Evolutionary conservation across 2,888 invertebrate genomes (phyloP).

Genomic region (Gymnoscelis rufifasciata): DNA sequence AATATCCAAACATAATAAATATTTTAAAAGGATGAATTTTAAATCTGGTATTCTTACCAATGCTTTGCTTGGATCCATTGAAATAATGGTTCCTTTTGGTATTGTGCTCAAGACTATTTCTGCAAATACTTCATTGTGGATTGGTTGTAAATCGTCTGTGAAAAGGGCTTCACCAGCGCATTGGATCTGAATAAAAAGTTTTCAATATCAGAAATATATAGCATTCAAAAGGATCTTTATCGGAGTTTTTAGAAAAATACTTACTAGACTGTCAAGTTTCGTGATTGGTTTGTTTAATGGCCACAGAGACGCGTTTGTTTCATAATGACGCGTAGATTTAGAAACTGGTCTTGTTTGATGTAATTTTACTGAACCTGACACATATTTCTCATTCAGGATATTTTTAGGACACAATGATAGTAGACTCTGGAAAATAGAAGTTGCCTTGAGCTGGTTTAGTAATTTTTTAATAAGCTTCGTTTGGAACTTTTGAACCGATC

Average conservation of each 20-base stretch:
- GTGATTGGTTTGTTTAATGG: slow-evolving; percentile 82
- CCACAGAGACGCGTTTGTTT: slow-evolving; percentile 79
- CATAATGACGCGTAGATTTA: slow-evolving; percentile 77
- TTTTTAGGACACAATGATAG: slow-evolving; percentile 68
- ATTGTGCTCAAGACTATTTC: slow-evolving; percentile 81
- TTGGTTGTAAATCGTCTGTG: slow-evolving; percentile 79
- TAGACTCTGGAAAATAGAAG: slow-evolving; percentile 58
- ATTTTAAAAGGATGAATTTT: neutral
- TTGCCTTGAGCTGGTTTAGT: neutral
- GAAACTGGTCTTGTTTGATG: slow-evolving; percentile 76
- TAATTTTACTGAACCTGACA: slow-evolving; percentile 58
- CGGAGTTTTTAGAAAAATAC: neutral
- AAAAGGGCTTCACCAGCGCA: slow-evolving; percentile 84
- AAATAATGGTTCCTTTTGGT: slow-evolving; percentile 72
- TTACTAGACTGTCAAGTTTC: slow-evolving; percentile 78
- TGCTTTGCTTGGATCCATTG: slow-evolving; percentile 80
- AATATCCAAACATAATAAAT: no score
- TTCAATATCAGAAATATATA: neutral
- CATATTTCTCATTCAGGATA: slow-evolving; percentile 50
- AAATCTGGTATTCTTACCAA: slow-evolving; percentile 57
- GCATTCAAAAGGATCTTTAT: no score
- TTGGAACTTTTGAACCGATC: no score
- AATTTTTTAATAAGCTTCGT: no score
- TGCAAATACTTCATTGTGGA: slow-evolving; percentile 81
- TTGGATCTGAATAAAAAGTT: slow-evolving; percentile 58